phyloP scores from a whole-genome alignment of 2,113 vertebrate species.

The Peromyscus maniculatus region DNA sequence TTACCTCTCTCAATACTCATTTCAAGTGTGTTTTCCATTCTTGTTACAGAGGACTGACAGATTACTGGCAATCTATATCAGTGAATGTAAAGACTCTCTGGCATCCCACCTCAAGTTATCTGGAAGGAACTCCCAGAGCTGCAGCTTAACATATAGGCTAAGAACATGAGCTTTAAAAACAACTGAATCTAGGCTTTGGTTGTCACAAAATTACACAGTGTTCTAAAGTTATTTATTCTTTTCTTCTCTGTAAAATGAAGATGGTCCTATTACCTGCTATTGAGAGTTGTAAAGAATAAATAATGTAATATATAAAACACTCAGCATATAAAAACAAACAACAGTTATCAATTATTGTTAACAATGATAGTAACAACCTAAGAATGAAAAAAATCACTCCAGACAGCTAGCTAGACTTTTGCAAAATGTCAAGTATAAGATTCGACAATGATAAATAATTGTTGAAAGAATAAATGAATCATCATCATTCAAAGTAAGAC shows the following conservation, averaged over 20 bases:
- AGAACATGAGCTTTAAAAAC: background rate
- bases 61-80: background rate
- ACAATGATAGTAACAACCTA: background rate
- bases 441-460: background rate
- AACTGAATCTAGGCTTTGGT: background rate
- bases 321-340: background rate
- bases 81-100: background rate
- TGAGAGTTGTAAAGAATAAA: background rate
- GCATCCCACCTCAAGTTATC: background rate
- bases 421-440: background rate
- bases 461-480: background rate
- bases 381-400: background rate
- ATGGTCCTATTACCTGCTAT: background rate
- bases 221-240: slow-evolving; percentile 2
- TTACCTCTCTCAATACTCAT: background rate
- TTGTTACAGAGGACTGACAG: background rate
- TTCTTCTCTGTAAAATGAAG: background rate
- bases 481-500: background rate
- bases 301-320: background rate
- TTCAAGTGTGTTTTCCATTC: no score
- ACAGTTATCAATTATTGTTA: background rate
- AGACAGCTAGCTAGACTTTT: background rate
- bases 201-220: background rate
- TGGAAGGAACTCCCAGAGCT: background rate
- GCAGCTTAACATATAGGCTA: background rate